Evolutionary conservation across 2,888 invertebrate species (phyloP), one percentile per base, ranked within the genome.

Genomic region (Drosophila falleni): DNA sequence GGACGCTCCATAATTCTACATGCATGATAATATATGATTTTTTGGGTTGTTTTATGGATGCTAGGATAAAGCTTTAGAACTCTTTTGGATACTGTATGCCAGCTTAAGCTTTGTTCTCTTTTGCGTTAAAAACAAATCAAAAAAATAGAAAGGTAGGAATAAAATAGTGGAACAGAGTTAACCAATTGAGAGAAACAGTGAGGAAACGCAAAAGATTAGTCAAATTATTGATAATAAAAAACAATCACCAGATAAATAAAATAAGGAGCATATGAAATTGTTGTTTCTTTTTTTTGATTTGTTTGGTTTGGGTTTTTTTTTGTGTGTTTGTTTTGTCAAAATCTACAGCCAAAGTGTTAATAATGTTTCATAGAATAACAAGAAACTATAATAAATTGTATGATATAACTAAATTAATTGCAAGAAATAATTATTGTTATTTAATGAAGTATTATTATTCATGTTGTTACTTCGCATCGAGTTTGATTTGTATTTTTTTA

Each of bases 291-390:
- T 56, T 47, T 70, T 70, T 56, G 46, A 44, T 65, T 62, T 65
- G 61, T 54, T 70, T 58, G 51, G 46, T 56, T 61, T 63, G 53
- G 41, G 63, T 60, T 63, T 67, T 59, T 54, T 64, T 49, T 63
- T 37, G 19, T 58, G 68, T 72, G n/a, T 71, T 56, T 59, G 49
- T 35, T 79, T 89, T 87, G 82, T 84, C 78, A 79, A 90, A 86
- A 90, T 89, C 91, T 90, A 91, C 86, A 90, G 88, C 90, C 90
- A 90, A 87, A 86, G 78, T 80, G 90, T 90, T 90, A 89, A 81
- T 80, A 78, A 64, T 78, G 69, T 78, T 74, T 70, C 67, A 60
- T 70, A 77, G 54, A 55, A 74, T 65, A 60, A 63, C 65, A 65
- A 64, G 64, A 78, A 71, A 67, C 66, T 73, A 77, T 46, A 60